Base-by-base conservation (phyloP, 2,113 vertebrate genomes). In the Eclectus roratus region DNA sequence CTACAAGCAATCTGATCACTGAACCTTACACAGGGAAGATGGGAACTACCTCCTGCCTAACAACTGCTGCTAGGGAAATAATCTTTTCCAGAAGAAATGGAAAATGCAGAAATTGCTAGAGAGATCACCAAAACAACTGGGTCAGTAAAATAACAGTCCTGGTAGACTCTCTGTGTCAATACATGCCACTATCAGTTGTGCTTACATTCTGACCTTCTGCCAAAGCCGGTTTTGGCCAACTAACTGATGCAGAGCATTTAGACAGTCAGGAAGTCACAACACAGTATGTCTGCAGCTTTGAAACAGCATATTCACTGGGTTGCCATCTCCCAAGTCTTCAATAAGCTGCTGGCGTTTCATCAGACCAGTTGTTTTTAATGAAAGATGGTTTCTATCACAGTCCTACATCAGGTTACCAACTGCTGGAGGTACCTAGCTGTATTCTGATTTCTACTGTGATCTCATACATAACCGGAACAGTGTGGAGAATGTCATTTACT, bases 381-480 rank as follows among this genome's bases (percentile, higher is more conserved):
- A 33, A 66, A 47, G 27, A 20, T 16, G 12, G 25, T 74, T 91
- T 80, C 55, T 71, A 9, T 44, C 53, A 53, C 35, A 78, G 68
- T 20, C 50, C 41, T 37, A 23, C 47, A 64, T 19, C 15, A 81
- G 11, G 52, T 71, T 53, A 86, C 50, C 35, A 53, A 14, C 28
- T 37, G 28, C 43, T 56, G 41, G 69, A 72, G 55, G 50, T 28
- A 81, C n/a, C 29, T 47, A 55, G 53, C 33, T 11, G 1, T 13
- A n/a, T 29, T 74, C 33, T 60, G 33, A 71, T 11, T 61, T 50
- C 49, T 65, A 25, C 33, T 35, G n/a, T 17, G 27, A 63, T 43
- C 70, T 76, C 25, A 41, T 4, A 7, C 0, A 12, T 55, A 70
- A 58, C 44, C 0, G 0, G 8, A 72, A 65, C 24, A 63, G 64